Evolutionary conservation across 2,797 vertebrate species (phyloP).

Genomic region (Mus spretus): DNA sequence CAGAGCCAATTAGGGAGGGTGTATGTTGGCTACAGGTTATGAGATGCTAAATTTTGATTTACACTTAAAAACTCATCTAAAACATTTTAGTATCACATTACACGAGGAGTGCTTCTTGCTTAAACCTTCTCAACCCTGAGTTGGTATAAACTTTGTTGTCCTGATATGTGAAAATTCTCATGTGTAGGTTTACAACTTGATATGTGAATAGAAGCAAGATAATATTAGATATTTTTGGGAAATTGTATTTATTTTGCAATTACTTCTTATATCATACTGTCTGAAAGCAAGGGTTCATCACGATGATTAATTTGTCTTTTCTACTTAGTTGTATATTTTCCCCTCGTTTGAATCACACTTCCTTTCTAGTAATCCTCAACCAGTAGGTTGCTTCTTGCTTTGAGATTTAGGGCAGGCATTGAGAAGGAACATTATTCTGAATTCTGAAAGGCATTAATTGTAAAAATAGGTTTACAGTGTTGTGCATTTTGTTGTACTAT

Average conservation of each 20-base stretch:
- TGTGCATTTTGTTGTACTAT: neutral
- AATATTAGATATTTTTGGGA: slow-evolving; percentile 45
- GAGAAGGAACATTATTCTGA: neutral
- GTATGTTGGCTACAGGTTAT: neutral
- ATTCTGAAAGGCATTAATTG: slow-evolving; percentile 24
- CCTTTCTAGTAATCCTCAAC: neutral
- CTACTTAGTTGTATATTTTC: slow-evolving; percentile 10
- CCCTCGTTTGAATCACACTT: slow-evolving; percentile 53
- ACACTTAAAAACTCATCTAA: slow-evolving; percentile 27
- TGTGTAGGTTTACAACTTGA: neutral
- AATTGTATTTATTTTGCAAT: slow-evolving; percentile 54
- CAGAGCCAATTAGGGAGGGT: neutral
- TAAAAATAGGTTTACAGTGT: neutral
- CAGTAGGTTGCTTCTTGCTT: slow-evolving; percentile 14
- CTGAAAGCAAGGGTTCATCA: slow-evolving; percentile 43
- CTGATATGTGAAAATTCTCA: slow-evolving; percentile 45
- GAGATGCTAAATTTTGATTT: neutral
- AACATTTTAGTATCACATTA: neutral
- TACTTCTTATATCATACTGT: slow-evolving; percentile 28
- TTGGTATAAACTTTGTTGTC: slow-evolving; percentile 44
- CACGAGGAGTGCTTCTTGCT: neutral
- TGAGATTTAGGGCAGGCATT: slow-evolving; percentile 5
- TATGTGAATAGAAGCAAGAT: slow-evolving; percentile 35
- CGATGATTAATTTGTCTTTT: slow-evolving; percentile 60
- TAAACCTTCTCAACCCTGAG: neutral